These are phyloP conservation scores for Tachina lurida DNA, from an alignment of 2,888 invertebrate genomes.

Conservation along the genomic window DNA sequence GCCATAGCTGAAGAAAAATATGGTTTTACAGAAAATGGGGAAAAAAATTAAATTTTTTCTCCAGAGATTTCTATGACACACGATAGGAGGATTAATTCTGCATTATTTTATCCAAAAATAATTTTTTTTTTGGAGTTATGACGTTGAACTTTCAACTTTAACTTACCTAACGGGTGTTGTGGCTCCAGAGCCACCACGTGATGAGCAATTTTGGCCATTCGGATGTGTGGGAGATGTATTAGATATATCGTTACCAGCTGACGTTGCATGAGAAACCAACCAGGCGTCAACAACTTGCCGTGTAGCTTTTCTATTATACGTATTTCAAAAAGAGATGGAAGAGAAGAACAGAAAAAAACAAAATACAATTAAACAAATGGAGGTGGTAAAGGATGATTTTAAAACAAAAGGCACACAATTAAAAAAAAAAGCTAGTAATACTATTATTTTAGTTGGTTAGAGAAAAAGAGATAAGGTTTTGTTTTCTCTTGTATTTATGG, in stretches of 20 bases:
- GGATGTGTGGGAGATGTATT: constrained; percentile 84
- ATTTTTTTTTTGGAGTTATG: too few relatives aligned
- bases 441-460: constrained; percentile 11
- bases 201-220: constrained; percentile 84
- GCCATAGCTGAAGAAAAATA: too few relatives aligned
- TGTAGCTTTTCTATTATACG: constrained; percentile 90
- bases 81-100: too few relatives aligned
- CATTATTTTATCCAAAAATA: too few relatives aligned
- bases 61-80: too few relatives aligned
- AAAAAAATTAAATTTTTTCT: too few relatives aligned
- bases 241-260: constrained; percentile 83
- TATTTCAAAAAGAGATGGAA: constrained; percentile 29
- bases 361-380: constrained; percentile 47
- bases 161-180: constrained; percentile 94
- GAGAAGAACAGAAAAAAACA: constrained; percentile 14
- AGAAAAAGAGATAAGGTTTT: constrained; percentile 16
- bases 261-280: constrained; percentile 93
- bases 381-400: background rate
- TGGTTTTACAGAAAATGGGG: too few relatives aligned
- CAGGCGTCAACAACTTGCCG: constrained; percentile 96
- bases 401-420: constrained; percentile 18
- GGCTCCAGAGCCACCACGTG: constrained; percentile 91
- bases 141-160: too few relatives aligned
- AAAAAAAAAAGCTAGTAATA: constrained; percentile 1
- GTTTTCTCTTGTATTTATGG: constrained; percentile 2